Evolutionary conservation across 2,888 invertebrate genomes (phyloP).

Genomic region (Alentia gelatinosa): DNA sequence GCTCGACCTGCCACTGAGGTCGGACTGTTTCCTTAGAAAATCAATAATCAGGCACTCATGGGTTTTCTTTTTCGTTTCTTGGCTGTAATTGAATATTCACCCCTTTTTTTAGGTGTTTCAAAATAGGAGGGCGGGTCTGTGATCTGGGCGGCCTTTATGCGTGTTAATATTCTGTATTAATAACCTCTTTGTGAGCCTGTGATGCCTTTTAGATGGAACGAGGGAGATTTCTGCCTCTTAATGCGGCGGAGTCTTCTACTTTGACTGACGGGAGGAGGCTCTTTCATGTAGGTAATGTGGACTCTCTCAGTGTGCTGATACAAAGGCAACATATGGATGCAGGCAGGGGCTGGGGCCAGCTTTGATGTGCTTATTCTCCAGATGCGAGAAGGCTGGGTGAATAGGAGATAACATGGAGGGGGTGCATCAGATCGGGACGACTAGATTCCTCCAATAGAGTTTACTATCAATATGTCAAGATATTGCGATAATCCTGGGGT

Average conservation of each 20-base stretch:
- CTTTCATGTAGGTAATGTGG: conserved; percentile 49
- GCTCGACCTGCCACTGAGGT: neutral
- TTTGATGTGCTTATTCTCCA: conserved; percentile 24
- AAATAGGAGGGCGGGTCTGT: conserved; percentile 11
- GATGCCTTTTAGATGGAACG: conserved; percentile 31
- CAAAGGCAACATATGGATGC: conserved; percentile 41
- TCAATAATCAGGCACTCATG: conserved; percentile 31
- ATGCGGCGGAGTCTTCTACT: neutral
- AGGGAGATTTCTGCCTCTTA: conserved; percentile 39
- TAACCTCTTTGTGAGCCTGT: conserved; percentile 25
- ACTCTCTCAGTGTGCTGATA: conserved; percentile 38
- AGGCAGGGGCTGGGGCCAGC: neutral
- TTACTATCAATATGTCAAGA: conserved; percentile 26
- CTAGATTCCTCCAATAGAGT: conserved; percentile 9
- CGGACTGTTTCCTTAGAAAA: neutral
- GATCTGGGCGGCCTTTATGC: conserved; percentile 22
- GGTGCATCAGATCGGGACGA: neutral
- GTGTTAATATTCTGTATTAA: conserved; percentile 50
- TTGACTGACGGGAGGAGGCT: neutral
- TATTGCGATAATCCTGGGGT: neutral
- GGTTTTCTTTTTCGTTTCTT: conserved; percentile 9
- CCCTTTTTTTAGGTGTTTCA: conserved; percentile 35
- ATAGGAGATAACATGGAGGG: neutral
- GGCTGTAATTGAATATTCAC: conserved; percentile 40
- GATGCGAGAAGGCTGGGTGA: neutral